phyloP scores from a whole-genome alignment of 92 coral and sea anemone genomes.

The Phenganax subtilis region DNA sequence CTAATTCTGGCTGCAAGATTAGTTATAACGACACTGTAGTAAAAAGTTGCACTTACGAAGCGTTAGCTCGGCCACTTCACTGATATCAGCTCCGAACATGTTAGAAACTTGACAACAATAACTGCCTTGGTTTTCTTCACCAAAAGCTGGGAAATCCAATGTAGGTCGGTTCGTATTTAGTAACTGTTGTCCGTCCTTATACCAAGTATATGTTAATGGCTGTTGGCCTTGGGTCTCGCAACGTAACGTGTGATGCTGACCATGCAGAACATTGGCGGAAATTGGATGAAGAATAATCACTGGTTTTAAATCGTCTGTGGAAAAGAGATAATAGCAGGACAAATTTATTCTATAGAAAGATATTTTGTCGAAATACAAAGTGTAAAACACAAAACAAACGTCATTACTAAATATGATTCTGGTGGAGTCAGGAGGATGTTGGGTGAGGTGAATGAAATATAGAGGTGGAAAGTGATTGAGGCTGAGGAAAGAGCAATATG shows the following conservation, averaged over 20 bases:
- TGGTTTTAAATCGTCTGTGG: conserved; percentile 60
- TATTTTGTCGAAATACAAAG: no score
- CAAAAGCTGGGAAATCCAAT: conserved; percentile 55
- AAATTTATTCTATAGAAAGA: background rate
- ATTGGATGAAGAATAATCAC: conserved; percentile 61
- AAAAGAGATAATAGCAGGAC: background rate
- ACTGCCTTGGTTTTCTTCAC: conserved; percentile 74
- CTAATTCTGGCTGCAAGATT: background rate
- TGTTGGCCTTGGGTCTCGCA: conserved; percentile 50
- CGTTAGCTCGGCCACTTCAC: conserved; percentile 63
- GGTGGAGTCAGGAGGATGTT: no score
- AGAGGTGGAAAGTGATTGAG: no score
- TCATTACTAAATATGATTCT: no score
- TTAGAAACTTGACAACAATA: conserved; percentile 72
- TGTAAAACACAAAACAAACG: no score
- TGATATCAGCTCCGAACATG: conserved; percentile 73
- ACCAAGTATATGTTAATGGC: conserved; percentile 73
- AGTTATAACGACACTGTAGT: background rate
- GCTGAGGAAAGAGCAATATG: background rate
- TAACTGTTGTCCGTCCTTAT: conserved; percentile 63
- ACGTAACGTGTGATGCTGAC: conserved; percentile 42
- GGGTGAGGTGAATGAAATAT: background rate
- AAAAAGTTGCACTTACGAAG: conserved; percentile 55
- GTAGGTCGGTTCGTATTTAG: conserved; percentile 43
- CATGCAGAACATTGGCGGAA: conserved; percentile 64